Percentiles rank a stretch among this genome's conserved stretches.
These are phyloP conservation scores for Drosophila neonasuta DNA, from an alignment of 2,888 invertebrate genomes.

Conservation along the genomic window DNA sequence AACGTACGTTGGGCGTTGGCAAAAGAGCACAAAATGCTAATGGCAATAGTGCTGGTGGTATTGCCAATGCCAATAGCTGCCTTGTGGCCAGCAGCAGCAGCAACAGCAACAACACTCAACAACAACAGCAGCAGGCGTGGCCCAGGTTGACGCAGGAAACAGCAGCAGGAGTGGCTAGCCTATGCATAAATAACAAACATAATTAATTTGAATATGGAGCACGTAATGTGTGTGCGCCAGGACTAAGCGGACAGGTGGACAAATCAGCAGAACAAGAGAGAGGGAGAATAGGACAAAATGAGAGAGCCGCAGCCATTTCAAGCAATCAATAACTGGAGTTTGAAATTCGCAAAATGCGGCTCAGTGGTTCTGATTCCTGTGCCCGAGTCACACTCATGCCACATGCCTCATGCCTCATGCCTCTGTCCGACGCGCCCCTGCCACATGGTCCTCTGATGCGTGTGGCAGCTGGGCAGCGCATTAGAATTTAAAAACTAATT, in stretches of 20 bases:
- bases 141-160: neutral
- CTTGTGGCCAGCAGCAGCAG: slow-evolving; percentile 20
- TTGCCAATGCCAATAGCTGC: slow-evolving; percentile 26
- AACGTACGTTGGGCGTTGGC: slow-evolving; percentile 23
- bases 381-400: neutral
- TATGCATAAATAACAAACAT: slow-evolving; percentile 75
- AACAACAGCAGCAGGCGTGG: neutral
- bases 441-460: slow-evolving; percentile 26
- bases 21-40: slow-evolving; percentile 42
- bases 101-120: no score
- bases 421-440: neutral
- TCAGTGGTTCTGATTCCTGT: slow-evolving; percentile 23
- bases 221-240: slow-evolving; percentile 38
- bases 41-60: slow-evolving; percentile 14
- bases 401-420: neutral
- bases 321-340: slow-evolving; percentile 67
- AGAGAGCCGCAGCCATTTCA: slow-evolving; percentile 11
- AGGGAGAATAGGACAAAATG: neutral
- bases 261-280: neutral
- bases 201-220: slow-evolving; percentile 71
- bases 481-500: slow-evolving; percentile 77
- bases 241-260: slow-evolving; percentile 12
- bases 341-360: slow-evolving; percentile 46
- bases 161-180: slow-evolving; percentile 25
- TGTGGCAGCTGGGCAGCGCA: slow-evolving; percentile 65